Evolutionary conservation across 2,888 invertebrate species (phyloP).

Genomic region (Platypus cylindrus): DNA sequence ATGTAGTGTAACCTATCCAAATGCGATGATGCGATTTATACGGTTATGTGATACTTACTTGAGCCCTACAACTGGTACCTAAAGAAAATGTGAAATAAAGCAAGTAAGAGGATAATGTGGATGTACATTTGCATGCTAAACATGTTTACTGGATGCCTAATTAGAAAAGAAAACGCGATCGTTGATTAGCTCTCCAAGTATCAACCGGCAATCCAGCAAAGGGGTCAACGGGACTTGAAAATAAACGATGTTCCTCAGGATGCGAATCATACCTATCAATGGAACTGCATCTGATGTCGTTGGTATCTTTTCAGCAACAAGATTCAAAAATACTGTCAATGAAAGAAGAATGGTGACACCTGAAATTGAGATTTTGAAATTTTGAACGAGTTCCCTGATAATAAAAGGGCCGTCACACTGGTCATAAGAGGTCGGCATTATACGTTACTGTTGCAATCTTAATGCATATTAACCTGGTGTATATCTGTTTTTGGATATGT

Average conservation of each 20-base stretch:
- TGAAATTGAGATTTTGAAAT: conserved; percentile 44
- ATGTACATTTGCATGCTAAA: too few relatives aligned
- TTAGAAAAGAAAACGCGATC: conserved; percentile 1
- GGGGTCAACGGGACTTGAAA: conserved; percentile 33
- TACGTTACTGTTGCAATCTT: conserved; percentile 3
- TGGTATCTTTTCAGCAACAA: conserved; percentile 95
- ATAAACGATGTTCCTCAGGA: conserved; percentile 36
- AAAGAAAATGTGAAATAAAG: too few relatives aligned
- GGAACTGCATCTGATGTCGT: conserved; percentile 73
- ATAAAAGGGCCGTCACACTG: conserved; percentile 7
- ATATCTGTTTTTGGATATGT: conserved; percentile 4
- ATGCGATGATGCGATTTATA: too few relatives aligned
- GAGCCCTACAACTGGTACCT: too few relatives aligned
- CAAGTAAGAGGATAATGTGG: too few relatives aligned
- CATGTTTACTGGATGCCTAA: too few relatives aligned
- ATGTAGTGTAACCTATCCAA: too few relatives aligned
- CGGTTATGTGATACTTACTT: too few relatives aligned
- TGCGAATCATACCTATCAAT: conserved; percentile 55
- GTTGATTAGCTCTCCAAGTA: conserved; percentile 35
- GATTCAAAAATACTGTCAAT: conserved; percentile 94
- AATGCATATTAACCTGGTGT: conserved; percentile 5
- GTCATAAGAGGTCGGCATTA: conserved; percentile 6
- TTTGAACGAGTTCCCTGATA: conserved; percentile 28
- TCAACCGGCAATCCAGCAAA: conserved; percentile 36
- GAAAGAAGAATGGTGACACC: conserved; percentile 94